Percentiles rank a stretch among this genome's conserved stretches.
Evolutionary conservation across 2,113 vertebrate species (phyloP).

Genomic region (Aplodontia rufa): DNA sequence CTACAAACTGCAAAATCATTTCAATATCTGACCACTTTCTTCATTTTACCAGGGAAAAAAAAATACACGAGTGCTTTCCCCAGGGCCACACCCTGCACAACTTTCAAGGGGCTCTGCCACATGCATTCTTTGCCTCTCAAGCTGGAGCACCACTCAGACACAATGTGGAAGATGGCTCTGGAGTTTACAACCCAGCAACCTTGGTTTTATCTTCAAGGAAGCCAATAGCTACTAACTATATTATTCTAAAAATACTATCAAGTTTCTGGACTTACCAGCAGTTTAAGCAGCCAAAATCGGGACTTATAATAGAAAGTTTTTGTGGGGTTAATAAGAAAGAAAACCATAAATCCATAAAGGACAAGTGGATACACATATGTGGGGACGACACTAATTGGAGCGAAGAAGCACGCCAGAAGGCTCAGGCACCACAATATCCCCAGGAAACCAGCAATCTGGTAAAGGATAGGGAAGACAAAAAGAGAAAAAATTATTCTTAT

Average conservation of each 20-base stretch:
- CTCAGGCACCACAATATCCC: conserved; percentile 98
- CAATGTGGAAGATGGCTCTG: background rate
- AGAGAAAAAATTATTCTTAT: conserved; percentile 52
- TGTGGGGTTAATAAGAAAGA: conserved; percentile 98
- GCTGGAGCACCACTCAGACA: background rate
- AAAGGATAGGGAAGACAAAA: conserved; percentile 44
- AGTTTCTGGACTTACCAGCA: conserved; percentile 91
- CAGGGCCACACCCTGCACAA: background rate
- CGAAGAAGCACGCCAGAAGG: conserved; percentile 96
- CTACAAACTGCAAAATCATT: conserved; percentile 26
- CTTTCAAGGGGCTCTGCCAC: background rate
- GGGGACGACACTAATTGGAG: conserved; percentile 88
- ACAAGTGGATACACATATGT: conserved; percentile 97
- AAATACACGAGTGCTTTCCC: background rate
- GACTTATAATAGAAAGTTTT: conserved; percentile 99
- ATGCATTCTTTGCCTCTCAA: background rate
- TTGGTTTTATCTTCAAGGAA: background rate
- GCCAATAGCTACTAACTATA: background rate
- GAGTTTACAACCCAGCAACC: background rate
- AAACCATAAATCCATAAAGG: conserved; percentile 96
- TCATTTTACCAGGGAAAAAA: background rate
- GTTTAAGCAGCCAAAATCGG: conserved; percentile 98
- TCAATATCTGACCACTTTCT: background rate
- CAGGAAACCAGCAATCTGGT: conserved; percentile 96
- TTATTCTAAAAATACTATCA: background rate